Conservation (phyloP, 2,797 vertebrate genomes). For the Tokudaia muenninki region DNA sequence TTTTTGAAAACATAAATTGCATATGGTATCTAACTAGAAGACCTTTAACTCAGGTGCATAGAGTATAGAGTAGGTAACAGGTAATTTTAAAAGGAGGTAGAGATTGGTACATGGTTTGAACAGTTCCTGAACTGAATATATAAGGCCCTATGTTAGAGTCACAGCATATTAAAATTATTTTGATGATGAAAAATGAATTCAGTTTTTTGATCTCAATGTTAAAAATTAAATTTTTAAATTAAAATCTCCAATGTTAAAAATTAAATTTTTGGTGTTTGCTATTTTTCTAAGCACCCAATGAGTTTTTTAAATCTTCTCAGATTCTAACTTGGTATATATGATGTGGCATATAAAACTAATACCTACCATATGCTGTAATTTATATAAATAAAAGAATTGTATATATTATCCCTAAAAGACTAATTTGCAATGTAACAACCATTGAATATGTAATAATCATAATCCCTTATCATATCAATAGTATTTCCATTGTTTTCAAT, state of each 20-base stretch:
- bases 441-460: neutral
- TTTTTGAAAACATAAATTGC: neutral
- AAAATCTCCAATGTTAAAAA: neutral
- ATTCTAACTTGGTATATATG: neutral
- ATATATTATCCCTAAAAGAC: neutral
- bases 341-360: neutral
- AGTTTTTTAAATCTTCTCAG: neutral
- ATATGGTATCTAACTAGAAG: neutral
- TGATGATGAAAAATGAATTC: neutral
- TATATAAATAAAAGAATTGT: neutral
- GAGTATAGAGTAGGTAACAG: neutral
- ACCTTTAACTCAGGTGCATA: neutral
- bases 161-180: neutral
- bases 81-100: neutral
- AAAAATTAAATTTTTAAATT: neutral
- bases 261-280: neutral
- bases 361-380: neutral
- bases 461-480: neutral
- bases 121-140: neutral
- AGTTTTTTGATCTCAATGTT: neutral
- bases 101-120: fast-evolving
- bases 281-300: neutral
- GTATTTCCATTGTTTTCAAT: neutral
- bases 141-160: neutral
- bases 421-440: neutral